These are phyloP conservation scores for Drepana arcuata DNA, from an alignment of 1,140 invertebrate species.

Conservation along the genomic window DNA sequence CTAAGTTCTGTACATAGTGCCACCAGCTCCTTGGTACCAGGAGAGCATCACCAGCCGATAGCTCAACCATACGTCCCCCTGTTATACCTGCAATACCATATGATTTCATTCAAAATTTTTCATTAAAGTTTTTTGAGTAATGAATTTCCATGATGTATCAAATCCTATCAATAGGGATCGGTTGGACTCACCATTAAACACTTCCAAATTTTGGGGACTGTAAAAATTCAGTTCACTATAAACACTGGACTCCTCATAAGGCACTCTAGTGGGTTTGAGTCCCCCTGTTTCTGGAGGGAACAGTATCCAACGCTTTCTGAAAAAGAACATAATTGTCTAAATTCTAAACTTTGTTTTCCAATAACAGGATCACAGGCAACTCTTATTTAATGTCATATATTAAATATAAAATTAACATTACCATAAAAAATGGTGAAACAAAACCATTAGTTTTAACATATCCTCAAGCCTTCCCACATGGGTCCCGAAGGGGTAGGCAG, in stretches of 20 bases:
- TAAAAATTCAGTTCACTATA: constrained; percentile 90
- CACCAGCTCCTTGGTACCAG: constrained; percentile 94
- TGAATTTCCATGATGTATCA: not conserved
- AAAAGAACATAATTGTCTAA: constrained; percentile 48
- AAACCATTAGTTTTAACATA: no score
- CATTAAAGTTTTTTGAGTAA: not conserved
- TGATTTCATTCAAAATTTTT: constrained; percentile 7
- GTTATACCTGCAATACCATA: constrained; percentile 51
- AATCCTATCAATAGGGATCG: no score
- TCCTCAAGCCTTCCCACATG: no score
- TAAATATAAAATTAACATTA: no score
- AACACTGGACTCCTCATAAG: constrained; percentile 97
- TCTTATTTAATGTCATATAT: no score
- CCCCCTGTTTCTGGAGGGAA: constrained; percentile 85
- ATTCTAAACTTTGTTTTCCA: no score
- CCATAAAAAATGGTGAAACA: no score
- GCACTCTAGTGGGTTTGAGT: constrained; percentile 88
- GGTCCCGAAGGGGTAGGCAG: no score
- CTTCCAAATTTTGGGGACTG: constrained; percentile 69
- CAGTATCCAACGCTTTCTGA: constrained; percentile 93
- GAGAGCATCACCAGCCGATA: constrained; percentile 89
- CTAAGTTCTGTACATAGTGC: constrained; percentile 94
- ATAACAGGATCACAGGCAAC: no score
- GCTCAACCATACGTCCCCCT: constrained; percentile 68
- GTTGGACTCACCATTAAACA: constrained; percentile 46